Evolutionary conservation across 1,140 invertebrate genomes (phyloP).

Genomic region (Coelopa frigida): DNA sequence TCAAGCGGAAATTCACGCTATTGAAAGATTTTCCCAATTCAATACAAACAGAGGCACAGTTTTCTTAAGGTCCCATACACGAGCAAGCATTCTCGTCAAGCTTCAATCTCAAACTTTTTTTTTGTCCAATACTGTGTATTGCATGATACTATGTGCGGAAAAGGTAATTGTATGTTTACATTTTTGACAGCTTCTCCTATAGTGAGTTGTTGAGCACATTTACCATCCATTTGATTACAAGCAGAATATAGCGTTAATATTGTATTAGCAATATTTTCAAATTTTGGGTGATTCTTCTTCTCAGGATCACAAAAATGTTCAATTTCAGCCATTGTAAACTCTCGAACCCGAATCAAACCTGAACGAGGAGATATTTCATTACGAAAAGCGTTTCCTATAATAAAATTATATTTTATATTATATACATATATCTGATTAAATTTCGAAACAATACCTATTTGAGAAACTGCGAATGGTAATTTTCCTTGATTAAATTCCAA

Average conservation of each 20-base stretch:
- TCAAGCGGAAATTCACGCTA: no score
- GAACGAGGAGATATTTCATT: slow-evolving; percentile 99
- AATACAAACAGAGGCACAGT: no score
- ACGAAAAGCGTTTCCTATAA: slow-evolving; percentile 94
- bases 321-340: slow-evolving; percentile 99
- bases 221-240: slow-evolving; percentile 93
- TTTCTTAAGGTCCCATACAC: no score
- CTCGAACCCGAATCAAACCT: slow-evolving; percentile 89
- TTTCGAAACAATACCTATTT: no score
- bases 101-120: no score
- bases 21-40: no score
- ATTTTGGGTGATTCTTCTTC: slow-evolving; percentile 88
- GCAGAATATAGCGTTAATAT: slow-evolving; percentile 83
- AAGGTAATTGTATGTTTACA: no score
- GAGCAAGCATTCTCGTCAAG: no score
- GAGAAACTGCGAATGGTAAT: slow-evolving; percentile 96
- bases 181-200: slow-evolving; percentile 69
- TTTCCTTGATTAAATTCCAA: slow-evolving; percentile 96
- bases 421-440: background rate
- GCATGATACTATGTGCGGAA: no score
- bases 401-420: background rate
- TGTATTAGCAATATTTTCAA: slow-evolving; percentile 67
- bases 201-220: slow-evolving; percentile 59
- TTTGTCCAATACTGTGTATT: no score
- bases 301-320: slow-evolving; percentile 97